Percentiles rank a stretch among this genome's conserved stretches.
These are phyloP conservation scores for Nothobranchius kuhntae DNA, from an alignment of 2,113 vertebrate genomes.

Conservation along the genomic window DNA sequence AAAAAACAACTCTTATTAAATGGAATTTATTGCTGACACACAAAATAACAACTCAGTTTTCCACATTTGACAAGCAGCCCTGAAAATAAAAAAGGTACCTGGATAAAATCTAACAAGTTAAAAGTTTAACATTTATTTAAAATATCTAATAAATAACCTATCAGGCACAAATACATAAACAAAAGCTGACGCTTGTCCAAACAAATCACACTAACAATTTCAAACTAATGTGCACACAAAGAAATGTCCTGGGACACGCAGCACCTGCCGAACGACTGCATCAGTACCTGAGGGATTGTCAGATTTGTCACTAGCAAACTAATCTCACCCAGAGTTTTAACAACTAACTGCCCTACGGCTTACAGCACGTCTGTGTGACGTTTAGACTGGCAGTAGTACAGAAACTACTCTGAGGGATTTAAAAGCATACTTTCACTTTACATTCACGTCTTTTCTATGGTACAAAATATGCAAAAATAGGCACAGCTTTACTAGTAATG, in stretches of 20 bases:
- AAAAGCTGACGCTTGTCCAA: background rate
- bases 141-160: slow-evolving; percentile 6
- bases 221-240: slow-evolving; percentile 9
- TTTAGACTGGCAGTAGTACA: slow-evolving; percentile 23
- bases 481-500: slow-evolving; percentile 34
- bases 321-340: slow-evolving; percentile 22
- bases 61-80: slow-evolving; percentile 23
- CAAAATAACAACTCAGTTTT: slow-evolving; percentile 36
- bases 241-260: slow-evolving; percentile 1
- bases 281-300: background rate
- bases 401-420: slow-evolving; percentile 16
- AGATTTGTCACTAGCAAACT: slow-evolving; percentile 2
- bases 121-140: slow-evolving; percentile 15
- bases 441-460: slow-evolving; percentile 8
- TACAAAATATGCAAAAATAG: slow-evolving; percentile 28
- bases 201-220: background rate
- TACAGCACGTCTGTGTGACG: slow-evolving; percentile 5
- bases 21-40: slow-evolving; percentile 62
- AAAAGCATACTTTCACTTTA: slow-evolving; percentile 24
- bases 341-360: slow-evolving; percentile 13
- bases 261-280: slow-evolving; percentile 3
- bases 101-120: slow-evolving; percentile 17
- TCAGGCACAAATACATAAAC: background rate
- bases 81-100: slow-evolving; percentile 49
- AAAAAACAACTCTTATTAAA: slow-evolving; percentile 29